These are phyloP conservation scores for Silurus lanzhouensis DNA, from an alignment of 2,797 vertebrate genomes.

Conservation along the genomic window DNA sequence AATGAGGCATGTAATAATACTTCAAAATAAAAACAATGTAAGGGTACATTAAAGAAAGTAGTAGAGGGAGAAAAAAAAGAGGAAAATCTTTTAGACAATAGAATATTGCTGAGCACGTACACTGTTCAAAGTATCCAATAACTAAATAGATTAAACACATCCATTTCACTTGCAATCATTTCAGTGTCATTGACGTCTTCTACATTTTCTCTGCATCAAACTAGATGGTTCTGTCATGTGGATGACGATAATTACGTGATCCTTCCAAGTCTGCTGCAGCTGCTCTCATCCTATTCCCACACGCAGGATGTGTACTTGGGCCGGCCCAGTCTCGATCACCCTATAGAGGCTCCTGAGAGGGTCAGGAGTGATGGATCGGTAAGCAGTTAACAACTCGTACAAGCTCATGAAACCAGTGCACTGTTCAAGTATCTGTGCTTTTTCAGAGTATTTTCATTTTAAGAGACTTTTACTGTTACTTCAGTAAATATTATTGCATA, in stretches of 20 bases:
- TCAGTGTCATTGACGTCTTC: not conserved
- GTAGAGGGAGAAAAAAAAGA: too few relatives aligned
- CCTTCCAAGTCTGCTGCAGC: constrained; percentile 77
- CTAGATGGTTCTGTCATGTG: constrained; percentile 98
- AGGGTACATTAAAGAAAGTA: too few relatives aligned
- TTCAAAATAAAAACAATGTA: too few relatives aligned
- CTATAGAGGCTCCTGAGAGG: constrained; percentile 90
- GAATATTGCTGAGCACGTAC: not conserved
- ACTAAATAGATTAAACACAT: not conserved
- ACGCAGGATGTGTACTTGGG: constrained; percentile 93
- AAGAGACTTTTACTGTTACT: too few relatives aligned
- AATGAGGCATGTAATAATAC: too few relatives aligned
- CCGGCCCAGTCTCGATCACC: constrained; percentile 92
- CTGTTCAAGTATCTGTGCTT: not conserved
- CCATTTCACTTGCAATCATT: not conserved
- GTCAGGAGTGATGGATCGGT: constrained; percentile 89
- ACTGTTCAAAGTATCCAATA: not conserved
- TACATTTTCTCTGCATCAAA: constrained; percentile 37
- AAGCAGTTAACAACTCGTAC: constrained; percentile 54
- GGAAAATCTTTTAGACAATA: not conserved
- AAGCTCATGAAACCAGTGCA: not conserved
- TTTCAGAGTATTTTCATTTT: too few relatives aligned
- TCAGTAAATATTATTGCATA: too few relatives aligned
- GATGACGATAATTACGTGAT: constrained; percentile 98
- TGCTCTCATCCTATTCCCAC: constrained; percentile 89